Evolutionary conservation across 2,113 vertebrate genomes (phyloP), one percentile per base, ranked within the genome.

Genomic region (Ptychochromis oligacanthus): DNA sequence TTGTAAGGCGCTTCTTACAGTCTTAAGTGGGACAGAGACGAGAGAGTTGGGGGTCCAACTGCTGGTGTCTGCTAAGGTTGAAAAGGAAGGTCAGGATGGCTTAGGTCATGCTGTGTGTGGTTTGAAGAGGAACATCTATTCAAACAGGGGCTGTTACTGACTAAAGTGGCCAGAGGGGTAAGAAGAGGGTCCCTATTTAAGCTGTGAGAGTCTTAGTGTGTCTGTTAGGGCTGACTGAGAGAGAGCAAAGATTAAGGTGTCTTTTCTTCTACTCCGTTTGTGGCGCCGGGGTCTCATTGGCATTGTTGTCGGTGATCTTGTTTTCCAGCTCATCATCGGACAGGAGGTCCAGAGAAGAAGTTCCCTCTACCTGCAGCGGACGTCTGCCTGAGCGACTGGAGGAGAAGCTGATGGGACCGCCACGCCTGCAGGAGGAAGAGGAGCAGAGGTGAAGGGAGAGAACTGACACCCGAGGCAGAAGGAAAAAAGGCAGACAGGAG

Each of bases 321-420:
- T 96, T 98, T 87, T 99, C 98, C 0, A 93, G 96, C 6, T 99
- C 98, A 0, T 99, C 98, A 0, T 99, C 98, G 0, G 98, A 99
- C 46, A 98, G 72, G 15, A 94, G 94, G 75, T 95, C 94, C 85
- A 93, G 36, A 17, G 94, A 96, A 54, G 97, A 96, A 49, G 97
- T 97, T 2, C 98, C 98, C 86, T 99, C 98, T 0, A 98, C 96
- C 93, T 98, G 97, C 79, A 99, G 96, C 86, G 96, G 97, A 40
- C 98, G 97, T 26, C 98, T 92, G 26, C 97, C 97, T 0, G 98
- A 96, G n/a, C 98, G 97, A 61, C 97, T 97, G 0, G 97, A 97
- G 2, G 98, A 96, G 92, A 99, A 99, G 89, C 96, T 97, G 90
- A 99, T 96, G 3, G 97, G 97, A 0, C 98, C 98, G 0, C 98